Evolutionary conservation across 2,113 vertebrate genomes (phyloP).

Genomic region (Penelope pileata): DNA sequence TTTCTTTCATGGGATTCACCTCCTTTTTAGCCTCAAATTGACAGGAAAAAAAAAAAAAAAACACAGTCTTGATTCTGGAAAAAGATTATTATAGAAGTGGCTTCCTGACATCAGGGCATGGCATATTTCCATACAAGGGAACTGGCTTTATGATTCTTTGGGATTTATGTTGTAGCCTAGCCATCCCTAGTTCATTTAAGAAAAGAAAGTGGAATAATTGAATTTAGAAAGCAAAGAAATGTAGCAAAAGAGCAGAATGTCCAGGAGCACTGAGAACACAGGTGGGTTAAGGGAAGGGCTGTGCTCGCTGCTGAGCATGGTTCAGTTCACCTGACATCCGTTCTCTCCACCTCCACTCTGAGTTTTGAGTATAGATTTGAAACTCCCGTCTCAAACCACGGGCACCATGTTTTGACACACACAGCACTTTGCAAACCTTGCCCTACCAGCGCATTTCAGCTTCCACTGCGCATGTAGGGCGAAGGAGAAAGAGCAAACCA

Average conservation of each 20-base stretch:
- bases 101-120: neutral
- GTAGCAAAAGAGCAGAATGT: neutral
- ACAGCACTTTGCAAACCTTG: neutral
- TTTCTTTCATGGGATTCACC: neutral
- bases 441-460: neutral
- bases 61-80: neutral
- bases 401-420: neutral
- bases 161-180: neutral
- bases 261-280: neutral
- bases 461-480: fast-evolving
- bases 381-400: neutral
- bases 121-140: neutral
- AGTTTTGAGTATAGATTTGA: neutral
- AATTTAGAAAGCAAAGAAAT: neutral
- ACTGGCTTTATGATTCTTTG: neutral
- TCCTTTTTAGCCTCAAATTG: neutral
- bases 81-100: neutral
- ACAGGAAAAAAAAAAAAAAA: neutral
- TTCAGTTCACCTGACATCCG: neutral
- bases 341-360: neutral
- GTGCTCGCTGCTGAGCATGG: neutral
- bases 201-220: neutral
- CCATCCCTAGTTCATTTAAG: neutral
- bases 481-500: neutral
- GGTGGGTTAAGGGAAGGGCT: neutral